These are phyloP conservation scores for Leptosomus discolor DNA, from an alignment of 2,113 vertebrate species.

Conservation along the genomic window DNA sequence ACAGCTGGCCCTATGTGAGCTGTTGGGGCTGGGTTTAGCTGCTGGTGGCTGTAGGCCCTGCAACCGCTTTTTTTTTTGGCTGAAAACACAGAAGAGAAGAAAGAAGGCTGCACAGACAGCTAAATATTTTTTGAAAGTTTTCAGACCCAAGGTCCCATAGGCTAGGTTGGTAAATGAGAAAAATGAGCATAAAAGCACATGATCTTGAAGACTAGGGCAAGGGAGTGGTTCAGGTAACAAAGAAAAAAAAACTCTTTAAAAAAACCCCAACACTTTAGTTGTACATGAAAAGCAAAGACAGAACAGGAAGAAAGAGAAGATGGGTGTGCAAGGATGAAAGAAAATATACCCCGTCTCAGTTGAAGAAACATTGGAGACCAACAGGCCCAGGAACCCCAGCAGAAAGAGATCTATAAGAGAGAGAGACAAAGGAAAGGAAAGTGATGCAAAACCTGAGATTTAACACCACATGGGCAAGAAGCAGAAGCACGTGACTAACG, in stretches of 20 bases:
- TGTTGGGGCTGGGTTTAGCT: not conserved
- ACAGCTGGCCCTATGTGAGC: rapidly evolving
- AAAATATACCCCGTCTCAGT: not conserved
- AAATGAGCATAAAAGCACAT: not conserved
- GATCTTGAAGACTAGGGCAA: not conserved
- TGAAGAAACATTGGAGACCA: not conserved
- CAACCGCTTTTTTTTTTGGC: not conserved
- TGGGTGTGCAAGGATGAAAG: not conserved
- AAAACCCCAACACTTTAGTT: not conserved
- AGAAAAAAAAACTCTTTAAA: not conserved
- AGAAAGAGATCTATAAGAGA: not conserved
- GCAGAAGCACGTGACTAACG: not conserved
- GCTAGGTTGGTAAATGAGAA: not conserved
- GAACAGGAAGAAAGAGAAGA: not conserved
- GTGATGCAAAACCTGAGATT: not conserved
- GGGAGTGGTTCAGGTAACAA: not conserved
- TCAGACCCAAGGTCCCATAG: not conserved
- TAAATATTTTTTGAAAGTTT: not conserved
- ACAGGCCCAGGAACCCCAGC: not conserved
- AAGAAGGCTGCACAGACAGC: not conserved
- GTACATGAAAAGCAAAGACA: not conserved
- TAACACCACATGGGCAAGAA: not conserved
- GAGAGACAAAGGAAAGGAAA: not conserved
- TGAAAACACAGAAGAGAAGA: not conserved
- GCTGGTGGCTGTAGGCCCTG: not conserved